Percentiles rank a stretch among this genome's conserved stretches.
Evolutionary conservation across 2,888 invertebrate genomes (phyloP).

Genomic region (Leptinotarsa peninsularis): DNA sequence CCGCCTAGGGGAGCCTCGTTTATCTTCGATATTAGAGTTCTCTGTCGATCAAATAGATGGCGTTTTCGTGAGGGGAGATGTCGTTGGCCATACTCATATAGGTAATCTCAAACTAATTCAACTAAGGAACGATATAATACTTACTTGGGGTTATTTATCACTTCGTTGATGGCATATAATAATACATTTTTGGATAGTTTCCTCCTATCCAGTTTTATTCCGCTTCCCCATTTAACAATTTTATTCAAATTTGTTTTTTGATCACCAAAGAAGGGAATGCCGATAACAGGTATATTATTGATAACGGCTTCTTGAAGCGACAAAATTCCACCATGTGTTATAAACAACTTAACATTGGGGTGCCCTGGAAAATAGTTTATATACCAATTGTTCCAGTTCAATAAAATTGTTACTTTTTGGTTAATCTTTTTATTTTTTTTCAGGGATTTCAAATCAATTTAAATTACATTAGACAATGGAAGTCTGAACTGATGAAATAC

Average conservation of each 20-base stretch:
- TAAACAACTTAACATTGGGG: constrained; percentile 64
- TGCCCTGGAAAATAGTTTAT: constrained; percentile 52
- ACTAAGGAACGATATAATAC: neutral
- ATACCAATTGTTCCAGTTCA: too few relatives aligned
- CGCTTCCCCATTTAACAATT: constrained; percentile 56
- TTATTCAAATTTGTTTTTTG: constrained; percentile 62
- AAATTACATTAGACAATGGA: too few relatives aligned
- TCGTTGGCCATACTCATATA: too few relatives aligned
- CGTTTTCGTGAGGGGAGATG: too few relatives aligned
- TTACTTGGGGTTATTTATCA: constrained; percentile 46
- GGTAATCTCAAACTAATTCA: neutral
- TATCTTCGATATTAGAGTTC: too few relatives aligned
- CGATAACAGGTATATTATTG: constrained; percentile 65
- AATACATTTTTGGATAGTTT: constrained; percentile 57
- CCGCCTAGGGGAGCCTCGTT: too few relatives aligned
- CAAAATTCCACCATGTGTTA: constrained; percentile 66
- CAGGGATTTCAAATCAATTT: too few relatives aligned
- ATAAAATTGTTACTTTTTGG: too few relatives aligned
- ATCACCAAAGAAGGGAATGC: constrained; percentile 64
- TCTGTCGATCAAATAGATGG: too few relatives aligned
- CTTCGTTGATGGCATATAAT: constrained; percentile 52
- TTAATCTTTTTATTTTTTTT: too few relatives aligned
- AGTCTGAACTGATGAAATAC: too few relatives aligned
- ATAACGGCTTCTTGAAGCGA: constrained; percentile 65
- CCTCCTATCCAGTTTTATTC: constrained; percentile 58